Evolutionary conservation across 1,140 invertebrate species (phyloP), one percentile per base, ranked within the genome.

Genomic region (Drosophila albomicans): DNA sequence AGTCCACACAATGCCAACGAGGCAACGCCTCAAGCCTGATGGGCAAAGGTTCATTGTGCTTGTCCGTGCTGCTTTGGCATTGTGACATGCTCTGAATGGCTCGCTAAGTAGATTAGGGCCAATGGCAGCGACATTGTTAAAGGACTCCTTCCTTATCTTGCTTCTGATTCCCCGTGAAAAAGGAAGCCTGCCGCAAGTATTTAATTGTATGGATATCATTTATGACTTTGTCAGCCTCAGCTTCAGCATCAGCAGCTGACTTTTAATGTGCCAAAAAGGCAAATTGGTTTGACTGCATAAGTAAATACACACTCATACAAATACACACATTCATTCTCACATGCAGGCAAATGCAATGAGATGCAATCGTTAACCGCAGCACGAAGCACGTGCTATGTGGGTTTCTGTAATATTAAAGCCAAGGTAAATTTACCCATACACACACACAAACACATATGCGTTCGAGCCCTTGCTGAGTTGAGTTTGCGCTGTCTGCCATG

Each of bases 91-190:
- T 66, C 63, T 82, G 78, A 85, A 82, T 87, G 65, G 75, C 11
- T 38, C 69, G 68, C 84, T 88, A 89, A 88, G 84, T 89, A 88
- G 84, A 88, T 88, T 88, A 89, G 77, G 81, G 84, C 80, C 80
- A 88, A 84, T 80, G 87, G 67, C 84, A 84, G 56, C 41, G 64
- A 66, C 71, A 79, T 79, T 71, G 74, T 61, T 71, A 70, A 59
- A 16, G 28, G 11, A 5, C 3, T n/a, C 41, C 41, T 10, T 41
- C 38, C 28, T 10, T 30, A 49, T 32, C 32, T 5, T 32, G 5
- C 32, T 7, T 6, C 25, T 16, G 11, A 20, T 59, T 43, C 32
- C 5, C 52, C n/a, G 13, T 57, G 3, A 15, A 49, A 8, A 25
- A 8, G 16, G 20, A 25, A 11, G 48, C 35, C 10, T 74, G 51